phyloP scores from a whole-genome alignment of 2,113 vertebrate species.

The Litocranius walleri region DNA sequence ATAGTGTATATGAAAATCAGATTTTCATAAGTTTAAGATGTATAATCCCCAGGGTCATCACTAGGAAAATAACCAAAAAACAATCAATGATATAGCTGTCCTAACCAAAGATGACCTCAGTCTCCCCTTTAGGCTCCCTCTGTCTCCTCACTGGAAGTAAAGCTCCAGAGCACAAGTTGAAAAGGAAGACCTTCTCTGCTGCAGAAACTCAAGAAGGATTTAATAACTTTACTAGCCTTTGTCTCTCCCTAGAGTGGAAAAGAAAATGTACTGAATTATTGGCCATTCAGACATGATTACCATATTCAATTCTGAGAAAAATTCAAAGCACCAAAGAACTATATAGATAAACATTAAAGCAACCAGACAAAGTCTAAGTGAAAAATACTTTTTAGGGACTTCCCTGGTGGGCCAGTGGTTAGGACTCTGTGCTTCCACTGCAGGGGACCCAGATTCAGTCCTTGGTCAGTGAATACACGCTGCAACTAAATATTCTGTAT shows the following conservation, averaged over 20 bases:
- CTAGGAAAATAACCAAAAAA: not conserved
- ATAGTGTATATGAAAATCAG: not conserved
- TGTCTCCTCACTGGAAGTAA: not conserved
- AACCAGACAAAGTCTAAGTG: not conserved
- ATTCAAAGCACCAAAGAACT: not conserved
- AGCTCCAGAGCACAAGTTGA: not conserved
- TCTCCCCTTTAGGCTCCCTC: not conserved
- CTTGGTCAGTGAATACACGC: not conserved
- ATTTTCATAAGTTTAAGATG: not conserved
- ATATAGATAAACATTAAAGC: not conserved
- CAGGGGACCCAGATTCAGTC: not conserved
- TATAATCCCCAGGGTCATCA: not conserved
- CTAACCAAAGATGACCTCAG: not conserved
- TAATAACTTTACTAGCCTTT: slow-evolving; percentile 18
- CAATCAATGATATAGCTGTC: not conserved
- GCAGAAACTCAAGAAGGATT: not conserved
- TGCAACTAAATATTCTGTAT: not conserved
- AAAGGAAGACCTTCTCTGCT: not conserved
- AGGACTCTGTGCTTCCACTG: not conserved
- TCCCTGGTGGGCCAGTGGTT: not conserved
- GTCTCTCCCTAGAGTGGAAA: not conserved
- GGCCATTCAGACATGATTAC: not conserved
- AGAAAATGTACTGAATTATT: not conserved
- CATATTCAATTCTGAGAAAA: not conserved
- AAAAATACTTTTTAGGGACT: not conserved